These are phyloP conservation scores for Phoronis australis DNA, from an alignment of 2,888 invertebrate genomes.

Conservation along the genomic window DNA sequence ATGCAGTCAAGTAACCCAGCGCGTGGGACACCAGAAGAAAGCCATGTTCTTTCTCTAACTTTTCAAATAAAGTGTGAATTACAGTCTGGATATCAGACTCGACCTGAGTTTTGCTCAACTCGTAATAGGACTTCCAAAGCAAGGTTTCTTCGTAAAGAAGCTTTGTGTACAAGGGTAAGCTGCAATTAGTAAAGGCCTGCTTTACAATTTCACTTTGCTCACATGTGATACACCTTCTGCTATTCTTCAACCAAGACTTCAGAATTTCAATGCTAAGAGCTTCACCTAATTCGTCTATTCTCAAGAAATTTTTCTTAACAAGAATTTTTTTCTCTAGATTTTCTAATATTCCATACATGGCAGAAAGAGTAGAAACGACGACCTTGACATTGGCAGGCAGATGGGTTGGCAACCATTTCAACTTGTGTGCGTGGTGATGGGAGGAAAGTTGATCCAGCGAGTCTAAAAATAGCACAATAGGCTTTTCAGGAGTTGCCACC, in stretches of 20 bases:
- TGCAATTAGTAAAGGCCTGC: constrained; percentile 18
- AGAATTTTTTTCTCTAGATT: constrained; percentile 25
- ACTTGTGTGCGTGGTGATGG: constrained; percentile 19
- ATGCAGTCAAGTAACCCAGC: constrained; percentile 26
- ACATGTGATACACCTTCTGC: constrained; percentile 24
- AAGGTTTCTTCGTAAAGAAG: constrained; percentile 24
- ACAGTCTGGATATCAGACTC: neutral
- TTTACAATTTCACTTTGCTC: constrained; percentile 17
- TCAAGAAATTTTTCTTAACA: constrained; percentile 14
- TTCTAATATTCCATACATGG: constrained; percentile 22
- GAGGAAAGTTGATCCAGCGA: constrained; percentile 28
- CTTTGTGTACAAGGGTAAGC: constrained; percentile 23
- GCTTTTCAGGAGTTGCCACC: constrained; percentile 19
- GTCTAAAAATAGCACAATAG: constrained; percentile 26
- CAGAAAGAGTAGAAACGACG: constrained; percentile 21
- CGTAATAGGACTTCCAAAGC: constrained; percentile 25
- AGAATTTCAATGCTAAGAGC: constrained; percentile 28
- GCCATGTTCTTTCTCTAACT: constrained; percentile 23
- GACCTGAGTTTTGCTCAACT: neutral
- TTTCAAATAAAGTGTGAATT: constrained; percentile 16
- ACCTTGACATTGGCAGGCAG: constrained; percentile 23
- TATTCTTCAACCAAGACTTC: constrained; percentile 20
- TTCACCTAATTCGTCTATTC: constrained; percentile 21
- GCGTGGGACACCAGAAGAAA: constrained; percentile 19
- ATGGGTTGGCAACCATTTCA: constrained; percentile 24